phyloP scores from a whole-genome alignment of 2,888 invertebrate genomes.

The Eulithis testata region DNA sequence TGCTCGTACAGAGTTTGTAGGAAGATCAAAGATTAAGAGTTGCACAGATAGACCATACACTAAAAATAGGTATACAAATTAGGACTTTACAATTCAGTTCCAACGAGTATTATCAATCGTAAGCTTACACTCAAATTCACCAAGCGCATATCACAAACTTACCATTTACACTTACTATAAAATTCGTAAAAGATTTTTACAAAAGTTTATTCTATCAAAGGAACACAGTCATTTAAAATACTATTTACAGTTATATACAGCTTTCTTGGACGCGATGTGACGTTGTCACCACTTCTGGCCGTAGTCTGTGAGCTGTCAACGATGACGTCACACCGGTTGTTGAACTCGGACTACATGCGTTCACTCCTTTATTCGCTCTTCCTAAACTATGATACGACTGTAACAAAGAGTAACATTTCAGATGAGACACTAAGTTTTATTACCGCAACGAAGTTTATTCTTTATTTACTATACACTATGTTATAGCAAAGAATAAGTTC shows the following conservation, averaged over 20 bases:
- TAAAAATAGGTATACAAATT: background rate
- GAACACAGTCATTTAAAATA: slow-evolving; percentile 62
- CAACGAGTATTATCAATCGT: slow-evolving; percentile 8
- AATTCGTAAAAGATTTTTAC: slow-evolving; percentile 54
- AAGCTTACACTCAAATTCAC: slow-evolving; percentile 22
- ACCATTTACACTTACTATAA: slow-evolving; percentile 44
- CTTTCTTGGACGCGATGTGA: slow-evolving; percentile 95
- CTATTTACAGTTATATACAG: slow-evolving; percentile 87
- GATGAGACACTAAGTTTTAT: background rate
- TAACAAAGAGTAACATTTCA: slow-evolving; percentile 53
- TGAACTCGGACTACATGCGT: slow-evolving; percentile 82
- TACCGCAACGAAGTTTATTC: background rate
- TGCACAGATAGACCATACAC: slow-evolving; percentile 9
- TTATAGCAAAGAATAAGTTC: slow-evolving; percentile 25
- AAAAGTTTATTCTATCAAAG: slow-evolving; percentile 58
- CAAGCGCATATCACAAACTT: slow-evolving; percentile 56
- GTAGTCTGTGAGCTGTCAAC: slow-evolving; percentile 90
- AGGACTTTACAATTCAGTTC: background rate
- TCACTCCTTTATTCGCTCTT: slow-evolving; percentile 87
- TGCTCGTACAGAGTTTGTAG: background rate
- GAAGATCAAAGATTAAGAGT: slow-evolving; percentile 1
- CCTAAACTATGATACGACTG: slow-evolving; percentile 93
- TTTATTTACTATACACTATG: background rate
- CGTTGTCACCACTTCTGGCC: slow-evolving; percentile 94
- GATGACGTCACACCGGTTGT: slow-evolving; percentile 88